Base-by-base conservation (phyloP, 2,113 vertebrate species). In the Chloebia gouldiae region DNA sequence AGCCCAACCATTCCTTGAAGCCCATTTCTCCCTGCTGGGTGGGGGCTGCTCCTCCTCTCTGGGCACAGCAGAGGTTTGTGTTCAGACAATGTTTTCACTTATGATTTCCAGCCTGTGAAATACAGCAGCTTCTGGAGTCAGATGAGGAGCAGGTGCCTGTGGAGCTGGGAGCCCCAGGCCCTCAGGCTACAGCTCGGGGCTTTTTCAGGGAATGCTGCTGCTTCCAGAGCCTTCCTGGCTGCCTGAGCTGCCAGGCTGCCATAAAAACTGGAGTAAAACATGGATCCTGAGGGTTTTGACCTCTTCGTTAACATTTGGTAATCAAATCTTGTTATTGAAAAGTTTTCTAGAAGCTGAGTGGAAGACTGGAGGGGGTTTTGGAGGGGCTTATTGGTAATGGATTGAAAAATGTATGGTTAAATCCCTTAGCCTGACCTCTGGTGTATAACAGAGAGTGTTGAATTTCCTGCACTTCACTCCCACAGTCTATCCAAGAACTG, bases 21-120 rank as follows among this genome's bases (percentile, higher is more conserved):
- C 57, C 50, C 16, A 0, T 66, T 88, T 91, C 39, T 24, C 45
- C 16, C 5, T 54, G 91, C 78, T 39, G 4, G 2, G 1, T 50
- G 42, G 71, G 70, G 39, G 40, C 66, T 18, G 73, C 81, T 87
- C 77, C 65, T 89, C 84, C 68, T 45, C 63, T 82, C 21, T 0
- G 0, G 92, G 44, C 80, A 51, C 44, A 13, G 35, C 47, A 37
- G 54, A 31, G 84, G 8, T 90, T 82, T 93, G 75, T 70, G 92
- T 71, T 70, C 75, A 63, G 59, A 37, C 44, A 20, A 4, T 37
- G 60, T 14, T 86, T 94, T 86, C 24, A 56, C 80, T 75, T 45
- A 12, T 49, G 50, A 64, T 78, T 93, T 86, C 85, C 82, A 86
- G 84, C 75, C 59, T 45, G 90, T 90, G 93, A 90, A 83, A 84